These are phyloP conservation scores for Carabus problematicus DNA, from an alignment of 2,888 invertebrate species.

Conservation along the genomic window DNA sequence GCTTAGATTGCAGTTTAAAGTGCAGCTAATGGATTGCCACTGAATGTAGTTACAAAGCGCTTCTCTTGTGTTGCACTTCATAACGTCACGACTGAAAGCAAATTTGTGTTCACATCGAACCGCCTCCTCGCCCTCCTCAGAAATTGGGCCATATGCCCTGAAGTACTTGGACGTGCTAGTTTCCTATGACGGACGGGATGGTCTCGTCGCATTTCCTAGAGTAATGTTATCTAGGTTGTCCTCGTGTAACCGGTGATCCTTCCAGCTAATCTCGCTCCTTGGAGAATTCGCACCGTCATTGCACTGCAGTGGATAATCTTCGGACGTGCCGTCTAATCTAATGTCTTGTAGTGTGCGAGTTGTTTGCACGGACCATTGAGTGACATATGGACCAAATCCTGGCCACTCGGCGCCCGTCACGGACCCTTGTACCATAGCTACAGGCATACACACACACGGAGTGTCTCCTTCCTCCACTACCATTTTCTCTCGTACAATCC, in stretches of 20 bases:
- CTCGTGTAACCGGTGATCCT: too few relatives aligned
- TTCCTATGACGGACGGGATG: too few relatives aligned
- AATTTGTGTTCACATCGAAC: slow-evolving; percentile 27
- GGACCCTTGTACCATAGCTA: too few relatives aligned
- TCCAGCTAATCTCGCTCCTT: slow-evolving; percentile 38
- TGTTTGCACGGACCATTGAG: slow-evolving; percentile 14
- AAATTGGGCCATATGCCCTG: too few relatives aligned
- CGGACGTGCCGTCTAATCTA: slow-evolving; percentile 33
- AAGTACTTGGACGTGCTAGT: too few relatives aligned
- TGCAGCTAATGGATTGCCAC: slow-evolving; percentile 51
- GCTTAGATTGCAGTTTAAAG: slow-evolving; percentile 51
- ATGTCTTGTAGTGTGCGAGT: slow-evolving; percentile 21
- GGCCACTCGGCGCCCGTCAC: too few relatives aligned
- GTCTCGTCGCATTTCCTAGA: not conserved
- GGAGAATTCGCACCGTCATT: slow-evolving; percentile 27
- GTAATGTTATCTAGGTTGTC: not conserved
- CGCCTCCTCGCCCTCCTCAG: not conserved
- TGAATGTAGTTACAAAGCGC: slow-evolving; percentile 43
- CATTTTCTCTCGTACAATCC: not conserved
- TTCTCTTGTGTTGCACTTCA: slow-evolving; percentile 20
- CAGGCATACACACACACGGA: not conserved
- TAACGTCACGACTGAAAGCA: slow-evolving; percentile 27
- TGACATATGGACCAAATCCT: slow-evolving; percentile 6
- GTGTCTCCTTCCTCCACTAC: not conserved
- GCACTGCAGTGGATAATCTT: slow-evolving; percentile 24